Conservation (phyloP, 2,113 vertebrate species). For the Pteropus alecto region DNA sequence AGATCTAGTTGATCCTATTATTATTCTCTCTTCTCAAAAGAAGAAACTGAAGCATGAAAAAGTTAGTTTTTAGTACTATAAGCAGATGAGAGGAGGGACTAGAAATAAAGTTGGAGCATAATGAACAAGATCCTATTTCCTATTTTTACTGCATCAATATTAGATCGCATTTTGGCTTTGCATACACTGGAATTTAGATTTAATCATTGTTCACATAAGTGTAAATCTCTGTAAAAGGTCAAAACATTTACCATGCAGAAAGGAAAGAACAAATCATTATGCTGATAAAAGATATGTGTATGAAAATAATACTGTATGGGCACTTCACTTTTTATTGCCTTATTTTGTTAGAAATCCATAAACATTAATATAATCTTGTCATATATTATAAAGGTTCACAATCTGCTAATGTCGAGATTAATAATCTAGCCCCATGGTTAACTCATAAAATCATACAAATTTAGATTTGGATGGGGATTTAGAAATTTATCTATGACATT, state of each 20-base stretch:
- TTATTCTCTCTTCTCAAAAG: not conserved
- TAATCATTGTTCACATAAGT: constrained; percentile 54
- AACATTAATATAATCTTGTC: constrained; percentile 47
- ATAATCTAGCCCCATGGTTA: constrained; percentile 41
- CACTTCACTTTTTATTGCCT: constrained; percentile 49
- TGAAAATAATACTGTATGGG: constrained; percentile 43
- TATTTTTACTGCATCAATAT: constrained; percentile 30
- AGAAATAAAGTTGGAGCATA: not conserved
- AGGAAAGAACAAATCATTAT: constrained; percentile 48
- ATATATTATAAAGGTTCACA: constrained; percentile 37
- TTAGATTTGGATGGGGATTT: constrained; percentile 30
- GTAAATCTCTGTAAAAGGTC: constrained; percentile 63
- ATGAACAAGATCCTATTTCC: not conserved
- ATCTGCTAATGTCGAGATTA: constrained; percentile 57
- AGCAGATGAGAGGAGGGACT: not conserved
- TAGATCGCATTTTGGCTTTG: constrained; percentile 6
- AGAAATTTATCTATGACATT: constrained; percentile 54
- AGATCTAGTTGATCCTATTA: not conserved
- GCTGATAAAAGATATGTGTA: constrained; percentile 48
- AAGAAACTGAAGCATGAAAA: not conserved
- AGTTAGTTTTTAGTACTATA: not conserved
- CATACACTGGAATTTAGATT: constrained; percentile 56
- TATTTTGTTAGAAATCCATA: constrained; percentile 56
- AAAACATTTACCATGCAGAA: constrained; percentile 65
- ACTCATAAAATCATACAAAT: constrained; percentile 47